Evolutionary conservation across 2,113 vertebrate species (phyloP).

Genomic region (Pluvianellus socialis): DNA sequence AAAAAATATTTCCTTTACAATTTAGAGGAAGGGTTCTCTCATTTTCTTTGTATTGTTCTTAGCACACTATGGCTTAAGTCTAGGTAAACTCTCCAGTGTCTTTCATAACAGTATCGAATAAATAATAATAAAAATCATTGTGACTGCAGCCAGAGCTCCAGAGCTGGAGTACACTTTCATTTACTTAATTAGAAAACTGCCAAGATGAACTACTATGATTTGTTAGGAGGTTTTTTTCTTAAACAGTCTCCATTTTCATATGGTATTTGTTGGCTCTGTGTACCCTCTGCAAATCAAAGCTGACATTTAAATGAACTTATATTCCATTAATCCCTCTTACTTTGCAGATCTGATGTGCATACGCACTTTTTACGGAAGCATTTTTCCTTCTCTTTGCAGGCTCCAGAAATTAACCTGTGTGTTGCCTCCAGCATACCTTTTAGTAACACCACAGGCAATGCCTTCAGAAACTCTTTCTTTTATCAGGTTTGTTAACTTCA

Average conservation of each 20-base stretch:
- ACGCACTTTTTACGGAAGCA: background rate
- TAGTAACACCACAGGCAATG: slow-evolving; percentile 71
- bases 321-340: background rate
- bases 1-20: background rate
- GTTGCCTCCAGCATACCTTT: slow-evolving; percentile 82
- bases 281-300: background rate
- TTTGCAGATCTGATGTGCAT: background rate
- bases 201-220: background rate
- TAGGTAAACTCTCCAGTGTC: background rate
- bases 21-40: background rate
- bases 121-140: background rate
- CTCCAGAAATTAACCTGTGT: slow-evolving; percentile 77
- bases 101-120: background rate
- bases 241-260: background rate
- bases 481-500: slow-evolving; percentile 80
- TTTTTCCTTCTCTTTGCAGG: slow-evolving; percentile 64
- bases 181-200: background rate
- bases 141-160: background rate
- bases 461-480: slow-evolving; percentile 86
- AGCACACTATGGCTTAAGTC: background rate
- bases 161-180: background rate
- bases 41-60: background rate
- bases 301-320: background rate
- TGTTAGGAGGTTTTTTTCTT: background rate
- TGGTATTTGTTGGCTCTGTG: background rate